A percentile compares a stretch with the other conserved stretches of the same genome.
phyloP scores from a whole-genome alignment of 2,113 vertebrate genomes.

The Melozone crissalis region DNA sequence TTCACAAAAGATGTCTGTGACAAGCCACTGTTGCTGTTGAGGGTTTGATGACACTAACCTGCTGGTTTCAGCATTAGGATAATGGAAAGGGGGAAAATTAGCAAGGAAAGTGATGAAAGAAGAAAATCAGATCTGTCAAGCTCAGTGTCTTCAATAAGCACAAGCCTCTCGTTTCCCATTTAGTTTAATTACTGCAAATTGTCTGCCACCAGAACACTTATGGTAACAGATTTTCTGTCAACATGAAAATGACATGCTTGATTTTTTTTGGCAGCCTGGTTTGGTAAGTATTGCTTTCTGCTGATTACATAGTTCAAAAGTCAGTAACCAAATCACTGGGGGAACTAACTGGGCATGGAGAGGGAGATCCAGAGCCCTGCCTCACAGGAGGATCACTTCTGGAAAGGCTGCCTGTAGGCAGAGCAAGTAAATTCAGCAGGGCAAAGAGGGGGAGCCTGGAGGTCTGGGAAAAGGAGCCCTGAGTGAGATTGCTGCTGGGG shows the following conservation, averaged over 20 bases:
- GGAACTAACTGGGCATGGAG: not conserved
- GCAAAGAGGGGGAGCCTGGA: not conserved
- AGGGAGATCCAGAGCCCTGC: not conserved
- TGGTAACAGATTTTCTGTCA: not conserved
- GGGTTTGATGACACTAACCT: not conserved
- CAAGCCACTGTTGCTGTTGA: not conserved
- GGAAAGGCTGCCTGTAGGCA: not conserved
- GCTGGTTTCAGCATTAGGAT: not conserved
- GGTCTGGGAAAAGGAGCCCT: not conserved
- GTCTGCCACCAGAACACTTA: fast-evolving
- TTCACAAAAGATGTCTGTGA: too few relatives aligned
- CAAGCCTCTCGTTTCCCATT: not conserved
- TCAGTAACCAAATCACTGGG: not conserved
- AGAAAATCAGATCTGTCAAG: not conserved
- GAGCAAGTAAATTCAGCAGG: not conserved
- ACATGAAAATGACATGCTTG: not conserved
- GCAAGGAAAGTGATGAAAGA: not conserved
- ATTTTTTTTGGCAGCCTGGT: not conserved
- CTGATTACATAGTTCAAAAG: not conserved
- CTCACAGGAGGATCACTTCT: not conserved
- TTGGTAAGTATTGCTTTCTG: not conserved
- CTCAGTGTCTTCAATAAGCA: not conserved
- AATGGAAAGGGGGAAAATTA: not conserved
- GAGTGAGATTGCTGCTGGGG: not conserved
- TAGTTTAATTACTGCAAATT: not conserved